Percentiles rank a stretch among this genome's conserved stretches.
Evolutionary conservation across 2,797 vertebrate genomes (phyloP).

Genomic region (Cuniculus paca): DNA sequence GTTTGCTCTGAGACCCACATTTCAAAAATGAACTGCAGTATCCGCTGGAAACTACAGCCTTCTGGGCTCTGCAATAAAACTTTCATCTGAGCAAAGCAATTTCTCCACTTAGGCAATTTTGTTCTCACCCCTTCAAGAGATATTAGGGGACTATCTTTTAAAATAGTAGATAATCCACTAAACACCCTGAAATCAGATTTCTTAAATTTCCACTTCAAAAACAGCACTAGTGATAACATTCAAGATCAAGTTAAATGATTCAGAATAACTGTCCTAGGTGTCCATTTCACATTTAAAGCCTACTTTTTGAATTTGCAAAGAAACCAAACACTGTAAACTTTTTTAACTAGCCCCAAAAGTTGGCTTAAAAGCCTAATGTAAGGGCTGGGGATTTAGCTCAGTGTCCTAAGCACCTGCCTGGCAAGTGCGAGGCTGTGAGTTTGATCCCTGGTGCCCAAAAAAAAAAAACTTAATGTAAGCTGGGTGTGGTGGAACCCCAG

Average conservation of each 20-base stretch:
- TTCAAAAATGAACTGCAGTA: slow-evolving; percentile 46
- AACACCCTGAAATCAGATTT: slow-evolving; percentile 50
- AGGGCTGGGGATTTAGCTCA: no score
- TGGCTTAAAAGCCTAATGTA: neutral
- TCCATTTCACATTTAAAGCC: slow-evolving; percentile 25
- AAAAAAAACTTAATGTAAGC: neutral
- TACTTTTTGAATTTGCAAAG: slow-evolving; percentile 17
- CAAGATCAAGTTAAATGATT: slow-evolving; percentile 38
- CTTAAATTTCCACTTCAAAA: slow-evolving; percentile 45
- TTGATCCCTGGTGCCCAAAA: no score
- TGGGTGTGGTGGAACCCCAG: neutral
- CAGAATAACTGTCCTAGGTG: neutral
- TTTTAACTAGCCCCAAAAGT: neutral
- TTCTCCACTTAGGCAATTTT: slow-evolving; percentile 66
- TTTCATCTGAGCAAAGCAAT: slow-evolving; percentile 47
- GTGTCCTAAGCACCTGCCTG: no score
- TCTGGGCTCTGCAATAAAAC: slow-evolving; percentile 51
- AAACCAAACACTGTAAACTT: neutral
- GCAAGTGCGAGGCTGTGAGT: no score
- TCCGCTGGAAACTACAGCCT: slow-evolving; percentile 8
- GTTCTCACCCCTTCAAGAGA: slow-evolving; percentile 29
- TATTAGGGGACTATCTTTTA: slow-evolving; percentile 13
- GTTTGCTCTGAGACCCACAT: neutral
- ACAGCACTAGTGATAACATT: slow-evolving; percentile 26
- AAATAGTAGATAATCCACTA: slow-evolving; percentile 38